Conservation (phyloP, 2,113 vertebrate genomes). For the Bagarius yarrelli region DNA sequence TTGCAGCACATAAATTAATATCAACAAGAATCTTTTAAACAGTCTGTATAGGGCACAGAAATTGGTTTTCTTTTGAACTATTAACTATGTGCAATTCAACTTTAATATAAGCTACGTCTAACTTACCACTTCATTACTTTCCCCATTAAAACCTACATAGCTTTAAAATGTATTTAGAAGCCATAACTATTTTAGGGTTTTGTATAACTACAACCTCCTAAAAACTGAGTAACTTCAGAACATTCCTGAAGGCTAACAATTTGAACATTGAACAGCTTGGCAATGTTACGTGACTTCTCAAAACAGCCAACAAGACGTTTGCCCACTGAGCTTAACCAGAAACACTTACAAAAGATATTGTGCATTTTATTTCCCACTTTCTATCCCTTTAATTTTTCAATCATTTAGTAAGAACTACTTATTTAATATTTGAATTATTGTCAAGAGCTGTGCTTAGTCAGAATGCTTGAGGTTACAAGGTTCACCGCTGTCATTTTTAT, state of each 20-base stretch:
- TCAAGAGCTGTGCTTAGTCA: slow-evolving; percentile 5
- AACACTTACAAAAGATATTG: slow-evolving; percentile 37
- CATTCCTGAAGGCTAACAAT: slow-evolving; percentile 11
- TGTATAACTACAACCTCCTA: neutral
- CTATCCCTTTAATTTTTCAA: slow-evolving; percentile 34
- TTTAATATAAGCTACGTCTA: neutral
- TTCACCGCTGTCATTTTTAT: slow-evolving; percentile 1
- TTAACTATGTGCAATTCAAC: neutral
- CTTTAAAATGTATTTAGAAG: neutral
- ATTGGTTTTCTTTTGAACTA: neutral
- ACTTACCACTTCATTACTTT: neutral
- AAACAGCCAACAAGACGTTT: slow-evolving; percentile 23
- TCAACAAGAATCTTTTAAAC: neutral
- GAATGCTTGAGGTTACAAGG: slow-evolving; percentile 31
- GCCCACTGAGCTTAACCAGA: slow-evolving; percentile 40
- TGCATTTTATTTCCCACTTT: slow-evolving; percentile 31
- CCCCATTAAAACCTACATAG: neutral
- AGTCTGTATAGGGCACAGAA: neutral
- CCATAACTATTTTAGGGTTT: neutral
- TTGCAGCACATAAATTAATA: neutral
- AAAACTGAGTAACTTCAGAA: slow-evolving; percentile 13
- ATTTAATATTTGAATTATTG: slow-evolving; percentile 36
- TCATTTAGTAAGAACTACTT: slow-evolving; percentile 29
- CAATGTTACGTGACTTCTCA: slow-evolving; percentile 13
- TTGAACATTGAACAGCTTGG: slow-evolving; percentile 21